These are phyloP conservation scores for Xiphorhynchus elegans DNA, from an alignment of 2,113 vertebrate genomes.

Conservation along the genomic window DNA sequence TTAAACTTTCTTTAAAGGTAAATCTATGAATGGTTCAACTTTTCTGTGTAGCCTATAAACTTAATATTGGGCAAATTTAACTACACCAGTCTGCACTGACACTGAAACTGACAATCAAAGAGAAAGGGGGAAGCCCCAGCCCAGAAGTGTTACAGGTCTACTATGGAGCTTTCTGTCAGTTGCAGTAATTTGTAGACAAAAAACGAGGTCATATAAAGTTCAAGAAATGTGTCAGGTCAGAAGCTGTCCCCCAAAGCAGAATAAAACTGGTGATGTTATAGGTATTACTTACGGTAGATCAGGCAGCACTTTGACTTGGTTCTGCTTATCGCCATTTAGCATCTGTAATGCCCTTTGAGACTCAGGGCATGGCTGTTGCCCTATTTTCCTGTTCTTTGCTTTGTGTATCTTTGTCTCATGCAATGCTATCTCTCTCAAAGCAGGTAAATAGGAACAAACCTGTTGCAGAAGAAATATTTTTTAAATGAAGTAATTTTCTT, in stretches of 20 bases:
- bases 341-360: conserved; percentile 76
- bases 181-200: conserved; percentile 65
- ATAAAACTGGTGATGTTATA: conserved; percentile 64
- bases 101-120: background rate
- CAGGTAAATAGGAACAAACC: conserved; percentile 86
- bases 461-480: conserved; percentile 75
- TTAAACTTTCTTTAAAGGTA: background rate
- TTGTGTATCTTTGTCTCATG: conserved; percentile 31
- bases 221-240: conserved; percentile 72
- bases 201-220: conserved; percentile 71
- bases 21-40: conserved; percentile 6
- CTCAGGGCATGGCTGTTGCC: conserved; percentile 60
- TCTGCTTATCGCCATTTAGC: conserved; percentile 77
- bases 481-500: background rate
- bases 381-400: conserved; percentile 43
- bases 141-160: conserved; percentile 38
- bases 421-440: conserved; percentile 77
- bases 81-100: background rate
- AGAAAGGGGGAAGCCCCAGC: background rate
- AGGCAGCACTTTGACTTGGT: conserved; percentile 72
- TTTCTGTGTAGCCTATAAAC: background rate
- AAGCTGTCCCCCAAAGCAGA: conserved; percentile 69
- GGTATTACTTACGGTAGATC: conserved; percentile 83
- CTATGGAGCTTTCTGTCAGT: conserved; percentile 58
- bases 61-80: conserved; percentile 1